phyloP scores from a whole-genome alignment of 2,797 vertebrate species.

The Phataginus tetradactyla region DNA sequence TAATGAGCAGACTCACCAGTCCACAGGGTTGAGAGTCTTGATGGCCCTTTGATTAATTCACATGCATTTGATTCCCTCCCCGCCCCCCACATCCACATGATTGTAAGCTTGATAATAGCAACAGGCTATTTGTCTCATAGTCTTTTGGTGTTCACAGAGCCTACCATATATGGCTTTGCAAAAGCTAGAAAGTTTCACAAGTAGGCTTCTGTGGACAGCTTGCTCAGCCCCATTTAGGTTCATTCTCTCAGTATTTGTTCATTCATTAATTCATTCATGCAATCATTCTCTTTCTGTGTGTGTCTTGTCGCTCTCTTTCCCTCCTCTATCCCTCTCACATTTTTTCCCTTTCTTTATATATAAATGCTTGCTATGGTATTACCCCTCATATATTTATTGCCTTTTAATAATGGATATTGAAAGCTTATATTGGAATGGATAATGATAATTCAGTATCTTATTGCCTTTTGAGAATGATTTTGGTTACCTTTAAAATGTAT shows the following conservation, averaged over 20 bases:
- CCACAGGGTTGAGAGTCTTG: not conserved
- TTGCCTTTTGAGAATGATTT: slow-evolving; percentile 22
- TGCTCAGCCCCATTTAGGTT: not conserved
- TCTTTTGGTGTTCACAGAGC: not conserved
- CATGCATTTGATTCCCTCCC: not conserved
- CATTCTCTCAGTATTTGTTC: not conserved
- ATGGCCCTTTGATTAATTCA: not conserved
- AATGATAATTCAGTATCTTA: not conserved
- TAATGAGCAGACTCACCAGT: not conserved
- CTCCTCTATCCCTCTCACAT: not conserved
- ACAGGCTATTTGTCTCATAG: not conserved
- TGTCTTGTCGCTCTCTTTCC: not conserved
- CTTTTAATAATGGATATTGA: not conserved
- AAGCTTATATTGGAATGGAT: too few relatives aligned
- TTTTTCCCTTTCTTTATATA: not conserved
- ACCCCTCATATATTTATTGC: not conserved
- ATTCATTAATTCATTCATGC: not conserved
- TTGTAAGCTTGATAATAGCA: not conserved
- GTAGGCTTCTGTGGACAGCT: not conserved
- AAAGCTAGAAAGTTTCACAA: not conserved
- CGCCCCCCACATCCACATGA: too few relatives aligned
- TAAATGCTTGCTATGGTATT: not conserved
- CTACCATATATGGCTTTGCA: not conserved
- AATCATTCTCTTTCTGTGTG: too few relatives aligned
- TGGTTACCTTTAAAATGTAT: not conserved